These are phyloP conservation scores for Emydura subglobosa DNA, from an alignment of 2,113 vertebrate species.

Conservation along the genomic window DNA sequence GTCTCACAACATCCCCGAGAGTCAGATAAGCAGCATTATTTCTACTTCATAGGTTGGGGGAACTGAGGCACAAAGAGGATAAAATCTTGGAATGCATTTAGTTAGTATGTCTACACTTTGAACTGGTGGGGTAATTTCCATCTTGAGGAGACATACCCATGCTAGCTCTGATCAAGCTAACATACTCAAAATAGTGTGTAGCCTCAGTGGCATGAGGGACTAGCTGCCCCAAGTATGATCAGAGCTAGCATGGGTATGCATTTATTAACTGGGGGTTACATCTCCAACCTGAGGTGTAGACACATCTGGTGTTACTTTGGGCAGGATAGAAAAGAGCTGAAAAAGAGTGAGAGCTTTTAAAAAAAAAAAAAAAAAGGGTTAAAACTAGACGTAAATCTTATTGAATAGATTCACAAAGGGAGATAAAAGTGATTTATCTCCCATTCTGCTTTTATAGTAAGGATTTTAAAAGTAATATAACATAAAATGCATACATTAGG, in stretches of 20 bases:
- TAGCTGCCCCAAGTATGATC: background rate
- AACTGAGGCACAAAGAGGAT: background rate
- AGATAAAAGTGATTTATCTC: constrained; percentile 64
- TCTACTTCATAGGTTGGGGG: background rate
- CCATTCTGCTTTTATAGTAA: constrained; percentile 55
- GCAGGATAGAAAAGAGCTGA: background rate
- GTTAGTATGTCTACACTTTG: background rate
- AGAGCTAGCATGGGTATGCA: background rate
- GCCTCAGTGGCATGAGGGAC: background rate
- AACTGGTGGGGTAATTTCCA: background rate
- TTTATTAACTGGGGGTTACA: background rate
- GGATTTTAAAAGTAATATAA: constrained; percentile 68
- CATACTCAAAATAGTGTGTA: background rate
- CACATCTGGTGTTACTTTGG: background rate
- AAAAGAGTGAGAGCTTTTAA: background rate
- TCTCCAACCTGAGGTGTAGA: background rate
- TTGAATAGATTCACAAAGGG: constrained; percentile 38
- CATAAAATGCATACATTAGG: constrained; percentile 55
- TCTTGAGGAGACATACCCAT: background rate
- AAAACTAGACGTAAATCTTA: constrained; percentile 29
- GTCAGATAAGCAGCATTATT: background rate
- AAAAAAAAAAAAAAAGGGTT: background rate
- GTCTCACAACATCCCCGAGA: background rate
- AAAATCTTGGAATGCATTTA: background rate
- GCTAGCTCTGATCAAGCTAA: background rate